phyloP scores from a whole-genome alignment of 2,888 invertebrate genomes.

The Orthonychiurus folsomi region DNA sequence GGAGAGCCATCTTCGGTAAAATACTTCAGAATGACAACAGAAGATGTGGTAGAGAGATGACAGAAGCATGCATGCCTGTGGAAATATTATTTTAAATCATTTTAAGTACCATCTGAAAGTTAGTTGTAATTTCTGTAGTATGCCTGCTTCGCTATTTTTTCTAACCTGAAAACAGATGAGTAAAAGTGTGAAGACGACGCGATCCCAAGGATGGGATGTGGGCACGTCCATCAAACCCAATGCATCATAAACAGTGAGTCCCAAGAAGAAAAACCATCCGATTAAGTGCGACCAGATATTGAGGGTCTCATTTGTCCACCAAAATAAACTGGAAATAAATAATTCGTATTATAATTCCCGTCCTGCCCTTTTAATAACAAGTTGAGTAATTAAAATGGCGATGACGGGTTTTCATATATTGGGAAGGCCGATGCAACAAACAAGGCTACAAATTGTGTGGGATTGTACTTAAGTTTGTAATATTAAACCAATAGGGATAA shows the following conservation, averaged over 20 bases:
- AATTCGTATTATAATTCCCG: no score
- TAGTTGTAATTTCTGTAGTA: conserved; percentile 10
- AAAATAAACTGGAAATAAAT: conserved; percentile 61
- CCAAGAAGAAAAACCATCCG: conserved; percentile 72
- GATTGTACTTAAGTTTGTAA: no score
- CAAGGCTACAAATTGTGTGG: no score
- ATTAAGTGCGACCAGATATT: conserved; percentile 92
- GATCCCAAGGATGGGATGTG: conserved; percentile 52
- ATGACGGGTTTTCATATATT: no score
- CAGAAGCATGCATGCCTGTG: conserved; percentile 81
- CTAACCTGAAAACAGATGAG: conserved; percentile 78
- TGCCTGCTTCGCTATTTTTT: no score
- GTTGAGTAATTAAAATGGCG: no score
- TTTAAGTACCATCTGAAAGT: background rate
- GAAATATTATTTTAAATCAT: conserved; percentile 28
- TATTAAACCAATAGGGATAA: no score
- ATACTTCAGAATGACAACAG: conserved; percentile 78
- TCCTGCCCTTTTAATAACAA: no score
- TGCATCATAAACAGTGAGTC: conserved; percentile 73
- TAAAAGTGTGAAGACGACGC: conserved; percentile 70
- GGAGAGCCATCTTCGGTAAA: conserved; percentile 75
- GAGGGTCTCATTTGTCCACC: conserved; percentile 95
- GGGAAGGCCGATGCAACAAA: no score
- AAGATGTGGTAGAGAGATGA: conserved; percentile 91
- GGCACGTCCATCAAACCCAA: conserved; percentile 55